phyloP scores from a whole-genome alignment of 1,140 invertebrate species.

The Eupristina koningsbergeri region DNA sequence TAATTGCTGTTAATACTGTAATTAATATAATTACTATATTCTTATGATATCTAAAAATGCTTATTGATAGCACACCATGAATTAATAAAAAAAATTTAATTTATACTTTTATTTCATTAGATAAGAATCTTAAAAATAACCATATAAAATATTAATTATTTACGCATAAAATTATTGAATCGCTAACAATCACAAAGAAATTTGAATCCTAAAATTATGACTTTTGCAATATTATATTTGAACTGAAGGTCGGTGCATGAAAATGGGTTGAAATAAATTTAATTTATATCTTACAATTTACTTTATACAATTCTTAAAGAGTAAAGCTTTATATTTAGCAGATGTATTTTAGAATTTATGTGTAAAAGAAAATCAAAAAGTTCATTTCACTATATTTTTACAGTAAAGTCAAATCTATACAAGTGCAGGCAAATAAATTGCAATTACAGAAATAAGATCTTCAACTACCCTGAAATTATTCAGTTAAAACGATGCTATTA shows the following conservation, averaged over 20 bases:
- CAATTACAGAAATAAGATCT: not conserved
- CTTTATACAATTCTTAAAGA: not conserved
- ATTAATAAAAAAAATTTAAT: too few species aligned
- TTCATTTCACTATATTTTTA: not conserved
- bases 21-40: too few species aligned
- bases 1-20: too few species aligned
- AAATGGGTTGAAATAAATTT: not conserved
- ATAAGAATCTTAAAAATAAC: too few species aligned
- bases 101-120: too few species aligned
- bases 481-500: not conserved
- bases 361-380: not conserved
- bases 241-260: not conserved
- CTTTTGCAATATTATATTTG: not conserved
- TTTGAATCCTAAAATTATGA: not conserved
- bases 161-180: too few species aligned
- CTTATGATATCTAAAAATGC: not conserved
- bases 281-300: not conserved
- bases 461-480: not conserved
- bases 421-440: not conserved
- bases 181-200: too few species aligned
- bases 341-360: not conserved
- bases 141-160: too few species aligned
- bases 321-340: not conserved
- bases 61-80: not conserved
- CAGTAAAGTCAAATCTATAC: not conserved